Evolutionary conservation across 1,140 invertebrate species (phyloP).

Genomic region (Trinorchestia longiramus): DNA sequence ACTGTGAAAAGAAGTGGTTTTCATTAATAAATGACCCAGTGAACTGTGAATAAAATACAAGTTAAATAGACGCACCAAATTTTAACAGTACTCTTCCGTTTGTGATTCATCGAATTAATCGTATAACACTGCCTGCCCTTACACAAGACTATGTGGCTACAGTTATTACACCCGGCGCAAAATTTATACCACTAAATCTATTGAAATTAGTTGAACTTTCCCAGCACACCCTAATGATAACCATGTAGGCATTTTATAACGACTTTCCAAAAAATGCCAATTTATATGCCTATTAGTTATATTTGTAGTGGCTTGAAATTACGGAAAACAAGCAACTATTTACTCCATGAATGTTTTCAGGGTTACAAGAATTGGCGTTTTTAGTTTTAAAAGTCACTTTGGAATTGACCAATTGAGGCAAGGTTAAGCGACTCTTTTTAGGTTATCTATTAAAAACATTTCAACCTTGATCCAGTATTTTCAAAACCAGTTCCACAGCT

Average conservation of each 20-base stretch:
- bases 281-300: background rate
- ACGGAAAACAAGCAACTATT: background rate
- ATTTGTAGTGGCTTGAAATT: background rate
- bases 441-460: background rate
- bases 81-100: background rate
- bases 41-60: background rate
- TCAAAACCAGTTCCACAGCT: background rate
- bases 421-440: background rate
- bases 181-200: background rate
- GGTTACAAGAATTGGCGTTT: background rate
- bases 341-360: background rate
- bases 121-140: background rate
- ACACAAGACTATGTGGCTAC: background rate
- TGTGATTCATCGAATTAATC: background rate
- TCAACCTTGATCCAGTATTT: background rate
- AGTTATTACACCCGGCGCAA: background rate
- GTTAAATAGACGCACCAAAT: background rate
- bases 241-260: background rate
- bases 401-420: background rate
- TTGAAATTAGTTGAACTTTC: background rate
- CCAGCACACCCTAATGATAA: background rate
- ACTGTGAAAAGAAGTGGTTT: background rate
- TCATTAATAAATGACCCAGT: background rate
- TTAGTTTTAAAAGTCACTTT: background rate
- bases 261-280: background rate